These are phyloP conservation scores for Cossypha niveicapilla DNA, from an alignment of 2,797 vertebrate species.

Conservation along the genomic window DNA sequence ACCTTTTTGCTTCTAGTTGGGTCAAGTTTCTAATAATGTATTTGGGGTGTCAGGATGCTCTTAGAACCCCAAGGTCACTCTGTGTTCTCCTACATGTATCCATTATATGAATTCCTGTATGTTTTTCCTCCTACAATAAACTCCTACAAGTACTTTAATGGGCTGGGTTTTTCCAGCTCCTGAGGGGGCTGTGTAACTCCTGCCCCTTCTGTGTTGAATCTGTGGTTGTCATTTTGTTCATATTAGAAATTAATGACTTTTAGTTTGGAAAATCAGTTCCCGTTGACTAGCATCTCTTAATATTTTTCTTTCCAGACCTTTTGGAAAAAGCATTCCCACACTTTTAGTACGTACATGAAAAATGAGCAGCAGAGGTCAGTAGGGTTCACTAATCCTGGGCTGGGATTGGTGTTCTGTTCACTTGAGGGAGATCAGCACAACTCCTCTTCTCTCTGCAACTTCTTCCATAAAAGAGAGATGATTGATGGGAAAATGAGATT, in stretches of 20 bases:
- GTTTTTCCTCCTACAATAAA: not conserved
- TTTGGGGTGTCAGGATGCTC: not conserved
- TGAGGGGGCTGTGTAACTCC: not conserved
- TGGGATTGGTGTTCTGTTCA: not conserved
- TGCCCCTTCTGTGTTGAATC: not conserved
- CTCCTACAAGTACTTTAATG: not conserved
- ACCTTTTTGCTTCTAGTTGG: not conserved
- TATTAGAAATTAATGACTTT: not conserved
- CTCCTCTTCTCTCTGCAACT: not conserved
- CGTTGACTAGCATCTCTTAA: not conserved
- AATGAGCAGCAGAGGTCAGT: conserved; percentile 84
- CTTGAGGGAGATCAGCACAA: not conserved
- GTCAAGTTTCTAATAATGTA: not conserved
- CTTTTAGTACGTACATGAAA: conserved; percentile 77
- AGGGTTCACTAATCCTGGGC: not conserved
- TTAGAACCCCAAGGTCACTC: not conserved
- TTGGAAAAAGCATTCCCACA: conserved; percentile 81
- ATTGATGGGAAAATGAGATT: not conserved
- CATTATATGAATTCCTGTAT: rapidly evolving
- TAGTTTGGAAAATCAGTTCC: not conserved
- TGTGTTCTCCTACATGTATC: not conserved
- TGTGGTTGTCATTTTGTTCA: not conserved
- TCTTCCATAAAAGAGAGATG: not conserved
- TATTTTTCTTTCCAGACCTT: conserved; percentile 73
- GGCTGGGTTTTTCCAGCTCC: not conserved